Evolutionary conservation across 2,888 invertebrate genomes (phyloP).

Genomic region (Aelia acuminata): DNA sequence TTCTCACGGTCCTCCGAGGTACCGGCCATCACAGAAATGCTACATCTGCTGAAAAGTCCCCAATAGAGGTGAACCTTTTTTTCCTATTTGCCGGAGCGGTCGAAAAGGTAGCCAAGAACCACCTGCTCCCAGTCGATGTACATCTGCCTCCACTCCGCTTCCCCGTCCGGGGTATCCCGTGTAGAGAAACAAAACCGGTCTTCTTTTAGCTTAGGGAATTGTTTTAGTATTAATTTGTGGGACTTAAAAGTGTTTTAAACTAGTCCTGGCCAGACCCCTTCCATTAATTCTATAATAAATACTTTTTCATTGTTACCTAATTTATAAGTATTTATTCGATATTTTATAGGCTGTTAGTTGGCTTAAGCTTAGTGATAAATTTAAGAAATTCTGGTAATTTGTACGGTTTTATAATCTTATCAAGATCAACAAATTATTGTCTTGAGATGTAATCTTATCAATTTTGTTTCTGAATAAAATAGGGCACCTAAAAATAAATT

Average conservation of each 20-base stretch:
- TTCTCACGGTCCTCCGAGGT: constrained; percentile 35
- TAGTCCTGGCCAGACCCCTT: background rate
- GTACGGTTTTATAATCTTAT: background rate
- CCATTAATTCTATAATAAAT: background rate
- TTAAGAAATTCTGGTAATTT: too few species aligned
- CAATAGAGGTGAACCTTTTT: constrained; percentile 53
- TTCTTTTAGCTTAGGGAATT: background rate
- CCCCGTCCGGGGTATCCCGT: background rate
- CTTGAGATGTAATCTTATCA: too few species aligned
- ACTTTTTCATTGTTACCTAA: background rate
- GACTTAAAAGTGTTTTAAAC: background rate
- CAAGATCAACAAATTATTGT: background rate
- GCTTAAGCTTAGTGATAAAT: too few species aligned
- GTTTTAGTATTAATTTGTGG: background rate
- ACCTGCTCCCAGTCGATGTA: background rate
- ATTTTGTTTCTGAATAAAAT: too few species aligned
- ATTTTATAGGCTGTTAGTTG: background rate
- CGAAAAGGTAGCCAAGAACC: background rate
- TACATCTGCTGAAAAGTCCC: constrained; percentile 56
- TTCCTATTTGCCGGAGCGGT: constrained; percentile 24
- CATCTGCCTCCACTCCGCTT: constrained; percentile 6
- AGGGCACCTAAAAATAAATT: too few species aligned
- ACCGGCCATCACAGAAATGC: constrained; percentile 35
- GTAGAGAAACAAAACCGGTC: constrained; percentile 31
- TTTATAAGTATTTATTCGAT: background rate